Evolutionary conservation across 2,888 invertebrate species (phyloP).

Genomic region (Schrankia costaestrigalis): DNA sequence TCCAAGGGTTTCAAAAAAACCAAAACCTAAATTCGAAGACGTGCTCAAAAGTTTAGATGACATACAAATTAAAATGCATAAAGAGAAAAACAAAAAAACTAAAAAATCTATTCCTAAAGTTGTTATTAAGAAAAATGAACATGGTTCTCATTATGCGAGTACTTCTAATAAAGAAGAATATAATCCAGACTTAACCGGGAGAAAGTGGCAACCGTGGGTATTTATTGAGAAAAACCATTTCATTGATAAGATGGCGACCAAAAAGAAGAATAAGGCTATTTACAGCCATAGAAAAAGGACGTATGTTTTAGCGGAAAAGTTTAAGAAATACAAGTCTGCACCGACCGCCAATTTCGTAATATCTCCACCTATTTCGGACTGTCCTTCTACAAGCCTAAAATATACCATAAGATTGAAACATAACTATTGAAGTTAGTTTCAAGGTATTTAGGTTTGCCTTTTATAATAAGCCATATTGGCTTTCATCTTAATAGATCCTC

Average conservation of each 20-base stretch:
- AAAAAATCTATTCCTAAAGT: constrained; percentile 71
- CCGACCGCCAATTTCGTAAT: constrained; percentile 65
- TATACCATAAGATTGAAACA: constrained; percentile 72
- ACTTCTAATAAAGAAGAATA: constrained; percentile 48
- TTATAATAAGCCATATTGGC: constrained; percentile 30
- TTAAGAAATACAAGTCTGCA: constrained; percentile 67
- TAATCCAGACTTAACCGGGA: constrained; percentile 72
- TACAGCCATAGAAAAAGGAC: constrained; percentile 63
- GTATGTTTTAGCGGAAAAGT: constrained; percentile 64
- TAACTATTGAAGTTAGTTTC: constrained; percentile 47
- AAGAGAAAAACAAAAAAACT: constrained; percentile 59
- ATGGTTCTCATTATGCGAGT: constrained; percentile 75
- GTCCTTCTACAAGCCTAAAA: constrained; percentile 57
- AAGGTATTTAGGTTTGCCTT: constrained; percentile 31
- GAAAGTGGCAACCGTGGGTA: constrained; percentile 78
- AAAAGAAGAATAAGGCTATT: constrained; percentile 62
- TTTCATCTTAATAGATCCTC: constrained; percentile 40
- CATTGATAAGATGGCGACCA: constrained; percentile 71
- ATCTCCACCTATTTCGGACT: constrained; percentile 56
- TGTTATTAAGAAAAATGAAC: constrained; percentile 70
- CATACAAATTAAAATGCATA: constrained; percentile 66
- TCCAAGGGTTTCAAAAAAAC: constrained; percentile 53
- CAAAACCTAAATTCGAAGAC: constrained; percentile 76
- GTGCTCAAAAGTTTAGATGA: constrained; percentile 76
- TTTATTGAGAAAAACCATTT: constrained; percentile 68